Evolutionary conservation across 1,140 invertebrate species (phyloP), one percentile per base, ranked within the genome.

Genomic region (Caenorhabditis inopinata): DNA sequence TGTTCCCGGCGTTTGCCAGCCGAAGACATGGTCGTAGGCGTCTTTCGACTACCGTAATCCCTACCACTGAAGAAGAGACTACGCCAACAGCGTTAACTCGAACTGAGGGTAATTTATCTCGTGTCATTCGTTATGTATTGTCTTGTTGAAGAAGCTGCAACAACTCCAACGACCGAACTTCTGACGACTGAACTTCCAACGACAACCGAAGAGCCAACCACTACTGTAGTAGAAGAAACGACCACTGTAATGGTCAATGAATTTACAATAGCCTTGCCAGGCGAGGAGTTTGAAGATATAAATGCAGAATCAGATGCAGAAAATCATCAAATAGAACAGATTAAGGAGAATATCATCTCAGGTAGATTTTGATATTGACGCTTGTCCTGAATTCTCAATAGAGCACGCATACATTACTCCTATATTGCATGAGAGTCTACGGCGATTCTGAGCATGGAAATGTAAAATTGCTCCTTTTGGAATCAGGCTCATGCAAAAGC

Each of bases 1-100:
- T n/a, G n/a, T n/a, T n/a, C n/a, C n/a, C n/a, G n/a, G 58, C 58
- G 12, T 68, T 68, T 68, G 58, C 58, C 4, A 68, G n/a, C 5
- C 1, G 58, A 38, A n/a, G 58, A 21, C 58, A 68, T 38, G 58
- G 58, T 16, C 58, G 38, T 18, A 68, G 58, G 23, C 58, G 58
- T 14, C 58, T 29, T n/a, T 14, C 48, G 21, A 9, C 48, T 7
- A 38, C 58, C 21, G 38, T 32, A 68, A 18, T 68, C 18, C 27
- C 16, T 18, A 23, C 32, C 27, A 38, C 32, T 18, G 23, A 25
- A 32, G 2, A 1, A 6, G 27, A 68, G n/a, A 7, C 38, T 11
- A 68, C 18, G n/a, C n/a, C n/a, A 18, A 38, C 32, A 21, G 29
- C n/a, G 29, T 21, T 32, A 21, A 68, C n/a, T 21, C 2, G 4